phyloP scores from a whole-genome alignment of 1,140 invertebrate species.

The Meteorus sp. region DNA sequence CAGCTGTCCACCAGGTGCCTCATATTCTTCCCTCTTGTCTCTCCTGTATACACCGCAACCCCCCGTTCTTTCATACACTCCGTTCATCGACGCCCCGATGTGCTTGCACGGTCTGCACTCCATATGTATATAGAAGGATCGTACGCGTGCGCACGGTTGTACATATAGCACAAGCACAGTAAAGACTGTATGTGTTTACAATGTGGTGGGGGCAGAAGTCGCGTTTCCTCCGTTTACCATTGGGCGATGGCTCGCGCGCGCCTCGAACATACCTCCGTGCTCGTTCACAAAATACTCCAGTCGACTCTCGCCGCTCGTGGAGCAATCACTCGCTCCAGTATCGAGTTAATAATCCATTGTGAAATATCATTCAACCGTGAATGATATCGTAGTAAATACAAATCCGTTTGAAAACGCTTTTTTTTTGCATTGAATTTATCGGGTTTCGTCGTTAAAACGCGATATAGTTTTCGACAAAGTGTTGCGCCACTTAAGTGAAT shows the following conservation, averaged over 20 bases:
- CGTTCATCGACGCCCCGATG: neutral
- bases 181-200: neutral
- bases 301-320: slow-evolving; percentile 46
- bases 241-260: slow-evolving; percentile 54
- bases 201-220: neutral
- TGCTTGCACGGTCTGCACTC: neutral
- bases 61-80: neutral
- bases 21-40: slow-evolving; percentile 25
- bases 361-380: too few species aligned
- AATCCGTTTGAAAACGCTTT: too few species aligned
- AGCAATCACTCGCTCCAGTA: slow-evolving; percentile 27
- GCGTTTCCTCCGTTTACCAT: slow-evolving; percentile 27
- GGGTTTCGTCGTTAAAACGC: too few species aligned
- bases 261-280: slow-evolving; percentile 43
- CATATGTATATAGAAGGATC: neutral
- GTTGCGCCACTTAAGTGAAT: too few species aligned
- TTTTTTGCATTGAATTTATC: too few species aligned
- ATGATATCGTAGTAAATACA: too few species aligned
- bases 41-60: too few species aligned
- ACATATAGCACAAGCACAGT: neutral
- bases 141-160: slow-evolving; percentile 21
- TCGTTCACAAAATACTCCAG: slow-evolving; percentile 41
- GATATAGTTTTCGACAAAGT: too few species aligned
- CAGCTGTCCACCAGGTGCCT: slow-evolving; percentile 54
- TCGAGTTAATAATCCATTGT: neutral